Conservation (phyloP, 2,797 vertebrate species). For the Squalus acanthias region DNA sequence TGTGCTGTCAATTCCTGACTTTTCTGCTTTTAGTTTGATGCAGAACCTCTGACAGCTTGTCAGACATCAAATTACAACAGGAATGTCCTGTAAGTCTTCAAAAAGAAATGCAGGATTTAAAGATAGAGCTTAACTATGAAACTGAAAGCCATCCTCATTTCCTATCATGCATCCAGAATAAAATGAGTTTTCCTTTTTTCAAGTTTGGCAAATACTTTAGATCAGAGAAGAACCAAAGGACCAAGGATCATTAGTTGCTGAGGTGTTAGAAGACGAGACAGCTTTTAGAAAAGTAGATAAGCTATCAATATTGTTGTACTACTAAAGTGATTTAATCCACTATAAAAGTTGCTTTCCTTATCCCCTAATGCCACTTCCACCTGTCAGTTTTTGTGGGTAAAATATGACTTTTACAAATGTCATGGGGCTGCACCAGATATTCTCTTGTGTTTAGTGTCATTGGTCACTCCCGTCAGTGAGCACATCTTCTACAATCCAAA, state of each 20-base stretch:
- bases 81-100: neutral
- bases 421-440: neutral
- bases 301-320: neutral
- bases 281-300: neutral
- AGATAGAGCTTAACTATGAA: neutral
- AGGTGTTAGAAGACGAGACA: neutral
- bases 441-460: neutral
- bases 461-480: neutral
- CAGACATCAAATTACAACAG: slow-evolving; percentile 5
- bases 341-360: neutral
- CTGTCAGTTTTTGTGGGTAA: neutral
- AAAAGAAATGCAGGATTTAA: neutral
- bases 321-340: neutral
- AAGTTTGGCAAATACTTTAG: neutral
- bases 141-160: neutral
- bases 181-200: neutral
- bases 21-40: neutral
- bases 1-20: neutral
- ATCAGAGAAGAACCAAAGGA: neutral
- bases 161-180: neutral
- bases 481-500: neutral
- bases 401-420: neutral
- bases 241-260: neutral
- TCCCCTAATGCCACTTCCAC: neutral
- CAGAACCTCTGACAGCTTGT: neutral